Percentiles rank a stretch among this genome's conserved stretches.
Evolutionary conservation across 2,888 invertebrate species (phyloP).

Genomic region (Scaptomyza cyrtandrae): DNA sequence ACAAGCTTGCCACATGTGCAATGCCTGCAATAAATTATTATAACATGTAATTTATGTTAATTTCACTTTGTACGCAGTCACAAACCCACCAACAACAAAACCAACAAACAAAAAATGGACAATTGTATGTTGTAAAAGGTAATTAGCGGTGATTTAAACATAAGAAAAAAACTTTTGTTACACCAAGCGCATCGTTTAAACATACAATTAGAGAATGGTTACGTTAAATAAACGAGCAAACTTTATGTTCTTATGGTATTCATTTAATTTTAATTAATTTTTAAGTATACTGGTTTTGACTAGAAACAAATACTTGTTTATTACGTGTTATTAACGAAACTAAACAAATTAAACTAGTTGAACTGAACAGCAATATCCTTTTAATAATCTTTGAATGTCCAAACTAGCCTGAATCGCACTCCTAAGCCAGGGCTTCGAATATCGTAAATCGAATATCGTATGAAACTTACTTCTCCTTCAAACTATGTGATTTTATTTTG

Average conservation of each 20-base stretch:
- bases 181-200: not conserved
- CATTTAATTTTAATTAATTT: no score
- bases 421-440: not conserved
- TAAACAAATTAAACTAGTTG: not conserved
- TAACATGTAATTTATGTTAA: slow-evolving; percentile 57
- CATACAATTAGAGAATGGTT: not conserved
- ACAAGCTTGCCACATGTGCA: slow-evolving; percentile 45
- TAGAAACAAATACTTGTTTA: not conserved
- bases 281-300: no score
- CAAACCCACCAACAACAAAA: slow-evolving; percentile 21
- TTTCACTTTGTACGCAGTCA: slow-evolving; percentile 31
- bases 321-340: no score
- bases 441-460: not conserved
- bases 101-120: not conserved
- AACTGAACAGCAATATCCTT: not conserved
- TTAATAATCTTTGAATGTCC: not conserved
- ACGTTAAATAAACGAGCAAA: not conserved
- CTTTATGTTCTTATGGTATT: not conserved
- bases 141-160: slow-evolving; percentile 59
- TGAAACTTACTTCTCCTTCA: not conserved
- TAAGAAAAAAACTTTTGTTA: slow-evolving; percentile 9
- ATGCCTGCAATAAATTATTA: slow-evolving; percentile 53
- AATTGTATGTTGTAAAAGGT: slow-evolving; percentile 36
- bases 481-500: no score
- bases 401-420: not conserved